Percentiles rank a stretch among this genome's conserved stretches.
phyloP scores from a whole-genome alignment of 1,140 invertebrate species.

The Apocrypta bakeri region DNA sequence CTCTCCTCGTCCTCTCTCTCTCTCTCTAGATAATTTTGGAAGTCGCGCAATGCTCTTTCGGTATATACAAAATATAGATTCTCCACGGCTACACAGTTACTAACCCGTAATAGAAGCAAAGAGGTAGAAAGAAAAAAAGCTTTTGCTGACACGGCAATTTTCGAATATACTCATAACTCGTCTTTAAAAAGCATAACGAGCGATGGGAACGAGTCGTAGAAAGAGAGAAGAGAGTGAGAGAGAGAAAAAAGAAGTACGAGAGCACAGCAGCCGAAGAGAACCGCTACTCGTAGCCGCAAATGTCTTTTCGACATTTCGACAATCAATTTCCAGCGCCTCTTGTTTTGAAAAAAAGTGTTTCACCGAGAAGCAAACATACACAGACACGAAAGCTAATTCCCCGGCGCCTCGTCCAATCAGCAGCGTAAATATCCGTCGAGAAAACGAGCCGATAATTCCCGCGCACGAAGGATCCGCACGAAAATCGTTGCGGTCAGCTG shows the following conservation, averaged over 20 bases:
- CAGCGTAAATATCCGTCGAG: constrained; percentile 29
- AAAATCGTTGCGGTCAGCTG: constrained; percentile 47
- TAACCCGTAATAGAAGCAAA: neutral
- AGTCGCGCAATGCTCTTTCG: neutral
- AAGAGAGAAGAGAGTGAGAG: too few relatives aligned
- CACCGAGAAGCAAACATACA: neutral
- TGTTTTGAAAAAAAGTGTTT: neutral
- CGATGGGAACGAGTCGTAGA: neutral
- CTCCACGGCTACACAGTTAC: neutral
- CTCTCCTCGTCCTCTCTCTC: too few relatives aligned
- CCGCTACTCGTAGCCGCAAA: constrained; percentile 44
- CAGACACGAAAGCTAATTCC: constrained; percentile 35
- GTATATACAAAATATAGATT: neutral
- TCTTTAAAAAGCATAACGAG: constrained; percentile 15
- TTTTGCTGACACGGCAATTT: constrained; percentile 20
- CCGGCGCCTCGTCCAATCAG: constrained; percentile 43
- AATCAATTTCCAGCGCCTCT: constrained; percentile 44
- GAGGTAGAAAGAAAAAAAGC: neutral
- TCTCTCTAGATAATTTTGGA: neutral
- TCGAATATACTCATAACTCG: constrained; percentile 19
- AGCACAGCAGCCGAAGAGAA: constrained; percentile 27
- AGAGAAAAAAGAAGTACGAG: neutral
- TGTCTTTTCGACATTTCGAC: constrained; percentile 49
- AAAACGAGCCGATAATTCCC: constrained; percentile 18
- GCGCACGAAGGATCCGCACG: constrained; percentile 10